Evolutionary conservation across 2,888 invertebrate species (phyloP).

Genomic region (Epicampocera succincta): DNA sequence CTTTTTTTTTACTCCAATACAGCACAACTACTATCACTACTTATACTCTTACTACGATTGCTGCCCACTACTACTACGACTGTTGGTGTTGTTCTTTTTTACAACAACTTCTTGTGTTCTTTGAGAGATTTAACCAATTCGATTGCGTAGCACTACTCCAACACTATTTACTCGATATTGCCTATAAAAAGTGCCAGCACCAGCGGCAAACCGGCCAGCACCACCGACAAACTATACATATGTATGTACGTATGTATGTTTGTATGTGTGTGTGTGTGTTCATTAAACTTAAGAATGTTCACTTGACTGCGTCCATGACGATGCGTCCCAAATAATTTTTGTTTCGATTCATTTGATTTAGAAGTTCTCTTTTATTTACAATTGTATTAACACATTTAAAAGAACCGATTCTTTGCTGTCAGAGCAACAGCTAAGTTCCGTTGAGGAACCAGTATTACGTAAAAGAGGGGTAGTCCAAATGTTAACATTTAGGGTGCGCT

Average conservation of each 20-base stretch:
- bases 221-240: background rate
- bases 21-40: constrained; percentile 28
- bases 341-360: constrained; percentile 67
- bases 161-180: constrained; percentile 24
- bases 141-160: constrained; percentile 45
- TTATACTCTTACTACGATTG: constrained; percentile 38
- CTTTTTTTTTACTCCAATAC: constrained; percentile 54
- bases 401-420: constrained; percentile 34
- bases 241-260: no score
- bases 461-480: no score
- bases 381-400: constrained; percentile 48
- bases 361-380: constrained; percentile 57
- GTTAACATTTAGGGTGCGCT: no score
- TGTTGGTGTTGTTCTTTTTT: constrained; percentile 14
- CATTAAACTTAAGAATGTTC: constrained; percentile 54
- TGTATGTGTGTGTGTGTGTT: no score
- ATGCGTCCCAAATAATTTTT: constrained; percentile 66
- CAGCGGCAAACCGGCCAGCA: background rate
- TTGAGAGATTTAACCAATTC: constrained; percentile 45
- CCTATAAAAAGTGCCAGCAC: background rate
- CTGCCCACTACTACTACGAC: constrained; percentile 27
- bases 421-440: no score
- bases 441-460: no score
- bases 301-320: constrained; percentile 64
- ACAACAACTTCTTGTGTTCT: constrained; percentile 56